Evolutionary conservation across 2,113 vertebrate species (phyloP).

Genomic region (Cygnus buccinator): DNA sequence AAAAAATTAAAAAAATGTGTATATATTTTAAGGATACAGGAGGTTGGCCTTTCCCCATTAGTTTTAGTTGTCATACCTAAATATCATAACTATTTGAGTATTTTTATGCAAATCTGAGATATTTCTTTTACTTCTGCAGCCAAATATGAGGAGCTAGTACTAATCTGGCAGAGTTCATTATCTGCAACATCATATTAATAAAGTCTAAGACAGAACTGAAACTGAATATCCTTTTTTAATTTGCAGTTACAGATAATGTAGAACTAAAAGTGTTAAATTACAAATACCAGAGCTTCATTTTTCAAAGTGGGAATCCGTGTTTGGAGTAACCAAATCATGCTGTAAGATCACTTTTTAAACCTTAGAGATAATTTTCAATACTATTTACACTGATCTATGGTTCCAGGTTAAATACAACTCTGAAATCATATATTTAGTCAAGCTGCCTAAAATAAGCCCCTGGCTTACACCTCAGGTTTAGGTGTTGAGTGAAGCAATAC

Average conservation of each 20-base stretch:
- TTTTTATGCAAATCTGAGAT: slow-evolving; percentile 21
- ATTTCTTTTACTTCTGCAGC: slow-evolving; percentile 13
- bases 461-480: background rate
- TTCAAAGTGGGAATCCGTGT: background rate
- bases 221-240: slow-evolving; percentile 1
- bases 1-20: background rate
- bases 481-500: background rate
- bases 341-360: background rate
- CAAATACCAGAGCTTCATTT: background rate
- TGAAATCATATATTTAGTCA: slow-evolving; percentile 14
- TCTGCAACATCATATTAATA: slow-evolving; percentile 13
- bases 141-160: background rate
- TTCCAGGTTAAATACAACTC: slow-evolving; percentile 7
- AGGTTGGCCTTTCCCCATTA: background rate
- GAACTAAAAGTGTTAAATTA: slow-evolving; percentile 14
- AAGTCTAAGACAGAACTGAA: background rate
- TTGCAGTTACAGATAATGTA: background rate
- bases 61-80: background rate
- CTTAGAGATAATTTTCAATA: background rate
- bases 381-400: background rate
- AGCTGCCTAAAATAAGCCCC: background rate
- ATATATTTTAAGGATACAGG: background rate
- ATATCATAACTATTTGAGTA: slow-evolving; percentile 17
- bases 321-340: background rate
- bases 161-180: slow-evolving; percentile 41